Base-by-base conservation (phyloP, 2,113 vertebrate species). In the Okapia johnstoni region DNA sequence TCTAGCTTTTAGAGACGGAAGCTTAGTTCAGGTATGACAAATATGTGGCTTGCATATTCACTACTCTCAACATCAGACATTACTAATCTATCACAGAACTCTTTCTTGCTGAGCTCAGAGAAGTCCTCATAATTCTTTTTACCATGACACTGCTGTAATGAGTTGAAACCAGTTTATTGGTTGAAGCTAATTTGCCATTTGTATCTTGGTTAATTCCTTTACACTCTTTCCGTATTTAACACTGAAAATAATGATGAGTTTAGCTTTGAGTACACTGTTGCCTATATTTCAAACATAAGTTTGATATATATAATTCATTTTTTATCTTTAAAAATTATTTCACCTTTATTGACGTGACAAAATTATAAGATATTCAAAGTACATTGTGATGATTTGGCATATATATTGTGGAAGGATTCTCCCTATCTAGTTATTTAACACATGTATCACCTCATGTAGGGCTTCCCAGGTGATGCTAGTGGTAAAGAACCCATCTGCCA, bases 241-340 rank as follows among this genome's bases (percentile, higher is more conserved):
- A 33, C 52, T 52, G 48, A 96, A 96, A 97, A 96, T 66, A 48
- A 96, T 94, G 55, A 91, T 55, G 48, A 96, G 84, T 90, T 96
- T 85, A 85, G 81, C 86, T 97, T 93, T 91, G 40, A 88, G 46
- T 66, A 90, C 13, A 88, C 54, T 43, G 86, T 95, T 92, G 81
- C 28, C 57, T 92, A 60, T 11, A 92, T 46, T 93, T 88, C 46
- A 85, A 90, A 87, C 50, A 26, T 55, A 90, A 87, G 21, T 93
- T 93, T 96, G 28, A 54, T 48, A 52, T 6, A 33, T 84, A 28
- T 8, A 52, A 57, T 96, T 90, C 36, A 90, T 96, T 90, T 88
- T 87, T 96, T 79, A 48, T 77, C 55, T 88, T 80, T 46, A 26
- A 85, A 60, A 48, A 26, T 60, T 33, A 79, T 52, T 95, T 85